A percentile compares a stretch with the other conserved stretches of the same genome.
phyloP scores from a whole-genome alignment of 2,888 invertebrate genomes.

The Dryobotodes eremita region DNA sequence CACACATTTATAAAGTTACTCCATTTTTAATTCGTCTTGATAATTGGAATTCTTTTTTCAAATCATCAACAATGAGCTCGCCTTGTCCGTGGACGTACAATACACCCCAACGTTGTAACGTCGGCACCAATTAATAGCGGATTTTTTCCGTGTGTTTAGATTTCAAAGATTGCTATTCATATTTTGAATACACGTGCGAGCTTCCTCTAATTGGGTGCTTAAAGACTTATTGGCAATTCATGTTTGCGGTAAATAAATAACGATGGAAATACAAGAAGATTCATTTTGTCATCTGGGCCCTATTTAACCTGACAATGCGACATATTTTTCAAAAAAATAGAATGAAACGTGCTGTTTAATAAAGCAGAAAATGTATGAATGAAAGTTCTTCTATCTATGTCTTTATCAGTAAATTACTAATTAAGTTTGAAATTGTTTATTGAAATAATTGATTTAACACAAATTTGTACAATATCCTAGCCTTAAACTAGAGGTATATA shows the following conservation, averaged over 20 bases:
- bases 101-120: slow-evolving; percentile 25
- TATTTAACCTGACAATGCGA: background rate
- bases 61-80: slow-evolving; percentile 38
- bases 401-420: background rate
- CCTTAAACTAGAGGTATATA: no score
- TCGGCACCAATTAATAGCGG: slow-evolving; percentile 76
- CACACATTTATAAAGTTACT: background rate
- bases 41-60: slow-evolving; percentile 50
- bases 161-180: slow-evolving; percentile 62
- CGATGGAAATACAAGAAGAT: slow-evolving; percentile 3
- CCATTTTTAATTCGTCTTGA: slow-evolving; percentile 8
- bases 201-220: slow-evolving; percentile 56
- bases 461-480: no score
- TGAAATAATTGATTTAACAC: no score
- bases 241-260: slow-evolving; percentile 40
- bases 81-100: slow-evolving; percentile 31
- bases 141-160: slow-evolving; percentile 73
- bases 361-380: background rate
- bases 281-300: background rate
- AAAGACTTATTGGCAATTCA: slow-evolving; percentile 34
- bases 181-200: slow-evolving; percentile 52
- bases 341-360: background rate
- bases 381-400: background rate
- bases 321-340: background rate
- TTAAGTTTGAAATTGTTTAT: background rate